phyloP scores from a whole-genome alignment of 2,113 vertebrate species.

The Ammospiza caudacuta region DNA sequence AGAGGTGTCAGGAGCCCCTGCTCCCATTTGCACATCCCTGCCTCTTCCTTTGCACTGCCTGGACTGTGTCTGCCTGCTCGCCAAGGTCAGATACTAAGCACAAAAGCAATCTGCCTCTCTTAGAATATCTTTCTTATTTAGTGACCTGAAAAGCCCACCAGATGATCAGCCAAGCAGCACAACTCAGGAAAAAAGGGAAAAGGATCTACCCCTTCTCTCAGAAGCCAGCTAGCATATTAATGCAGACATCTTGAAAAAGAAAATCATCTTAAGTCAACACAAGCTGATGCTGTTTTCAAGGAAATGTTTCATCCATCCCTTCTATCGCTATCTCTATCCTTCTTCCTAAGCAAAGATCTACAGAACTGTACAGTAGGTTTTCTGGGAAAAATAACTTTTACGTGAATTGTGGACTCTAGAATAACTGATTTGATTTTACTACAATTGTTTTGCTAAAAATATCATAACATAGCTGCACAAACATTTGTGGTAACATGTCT shows the following conservation, averaged over 20 bases:
- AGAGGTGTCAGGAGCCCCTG: fast-evolving
- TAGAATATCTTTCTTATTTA: neutral
- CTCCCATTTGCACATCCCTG: neutral
- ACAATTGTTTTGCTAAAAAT: neutral
- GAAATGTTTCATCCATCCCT: neutral
- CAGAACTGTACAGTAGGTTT: neutral
- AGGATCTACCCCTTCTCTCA: neutral
- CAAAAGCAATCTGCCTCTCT: neutral
- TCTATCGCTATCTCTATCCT: neutral
- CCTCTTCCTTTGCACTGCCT: neutral
- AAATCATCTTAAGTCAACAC: neutral
- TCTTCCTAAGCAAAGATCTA: neutral
- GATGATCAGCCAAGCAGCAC: neutral
- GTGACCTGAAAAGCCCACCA: neutral
- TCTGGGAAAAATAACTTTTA: neutral
- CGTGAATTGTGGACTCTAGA: neutral
- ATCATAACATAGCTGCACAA: neutral
- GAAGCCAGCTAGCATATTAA: neutral
- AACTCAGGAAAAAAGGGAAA: neutral
- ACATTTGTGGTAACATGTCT: neutral
- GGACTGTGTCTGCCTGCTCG: neutral
- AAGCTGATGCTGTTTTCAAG: neutral
- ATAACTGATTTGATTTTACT: neutral
- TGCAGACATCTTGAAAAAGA: neutral
- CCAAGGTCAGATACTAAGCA: neutral